Evolutionary conservation across 2,888 invertebrate species (phyloP).

Genomic region (Falcaria lacertinaria): DNA sequence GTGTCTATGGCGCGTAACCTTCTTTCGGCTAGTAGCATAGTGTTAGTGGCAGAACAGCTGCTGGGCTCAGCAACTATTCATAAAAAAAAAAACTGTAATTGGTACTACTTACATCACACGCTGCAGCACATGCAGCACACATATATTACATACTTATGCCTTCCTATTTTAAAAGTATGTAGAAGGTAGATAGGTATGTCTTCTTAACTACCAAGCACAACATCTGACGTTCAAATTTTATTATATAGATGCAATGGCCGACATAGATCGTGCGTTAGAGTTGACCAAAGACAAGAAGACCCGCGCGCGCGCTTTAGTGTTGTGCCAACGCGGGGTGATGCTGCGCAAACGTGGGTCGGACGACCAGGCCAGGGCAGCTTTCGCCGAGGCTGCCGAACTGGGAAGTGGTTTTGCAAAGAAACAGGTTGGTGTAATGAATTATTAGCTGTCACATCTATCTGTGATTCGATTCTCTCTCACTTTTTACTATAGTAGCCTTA

Average conservation of each 20-base stretch:
- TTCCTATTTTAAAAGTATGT: too few species aligned
- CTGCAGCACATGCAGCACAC: too few species aligned
- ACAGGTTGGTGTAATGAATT: constrained; percentile 84
- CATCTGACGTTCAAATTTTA: background rate
- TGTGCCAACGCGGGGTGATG: constrained; percentile 91
- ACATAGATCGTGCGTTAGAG: constrained; percentile 86
- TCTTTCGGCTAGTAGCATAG: too few species aligned
- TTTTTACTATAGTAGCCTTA: too few species aligned
- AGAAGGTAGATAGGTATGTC: background rate
- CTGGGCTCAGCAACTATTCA: too few species aligned
- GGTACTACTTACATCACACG: too few species aligned
- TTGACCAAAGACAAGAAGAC: constrained; percentile 81
- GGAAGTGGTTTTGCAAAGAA: constrained; percentile 94
- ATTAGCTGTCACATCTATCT: too few species aligned
- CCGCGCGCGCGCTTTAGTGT: constrained; percentile 87
- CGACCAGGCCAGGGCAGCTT: constrained; percentile 86
- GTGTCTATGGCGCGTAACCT: too few species aligned
- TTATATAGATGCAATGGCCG: constrained; percentile 84
- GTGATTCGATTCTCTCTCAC: too few species aligned
- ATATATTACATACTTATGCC: too few species aligned
- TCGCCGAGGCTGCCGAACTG: constrained; percentile 87
- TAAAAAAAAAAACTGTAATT: too few species aligned
- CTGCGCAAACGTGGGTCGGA: constrained; percentile 83
- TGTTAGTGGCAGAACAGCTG: too few species aligned
- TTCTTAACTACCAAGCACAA: background rate